Conservation (phyloP, 2,797 vertebrate genomes). For the Taeniopygia guttata region DNA sequence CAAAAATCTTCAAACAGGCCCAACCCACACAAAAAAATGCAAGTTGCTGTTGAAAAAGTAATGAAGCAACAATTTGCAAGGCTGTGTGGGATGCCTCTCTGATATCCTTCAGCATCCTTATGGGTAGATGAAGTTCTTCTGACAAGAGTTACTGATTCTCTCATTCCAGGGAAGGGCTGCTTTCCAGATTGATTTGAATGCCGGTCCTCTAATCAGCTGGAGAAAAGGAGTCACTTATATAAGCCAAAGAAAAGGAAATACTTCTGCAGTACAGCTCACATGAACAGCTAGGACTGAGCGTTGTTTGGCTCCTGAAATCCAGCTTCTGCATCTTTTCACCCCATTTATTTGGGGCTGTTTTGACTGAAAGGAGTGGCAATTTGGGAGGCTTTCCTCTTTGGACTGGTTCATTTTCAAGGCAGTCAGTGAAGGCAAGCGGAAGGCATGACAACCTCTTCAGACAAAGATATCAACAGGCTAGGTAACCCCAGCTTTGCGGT, state of each 20-base stretch:
- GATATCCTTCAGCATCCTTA: background rate
- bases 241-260: conserved; percentile 33
- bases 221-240: conserved; percentile 44
- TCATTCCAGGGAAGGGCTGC: background rate
- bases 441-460: conserved; percentile 71
- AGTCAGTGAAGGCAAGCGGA: background rate
- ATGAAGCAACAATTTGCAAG: background rate
- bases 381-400: background rate
- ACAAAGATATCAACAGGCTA: conserved; percentile 77
- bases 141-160: background rate
- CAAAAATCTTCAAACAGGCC: background rate
- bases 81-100: background rate
- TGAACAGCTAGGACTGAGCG: conserved; percentile 6
- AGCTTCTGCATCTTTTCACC: background rate
- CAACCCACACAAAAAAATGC: background rate
- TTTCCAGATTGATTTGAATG: background rate
- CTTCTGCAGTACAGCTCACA: conserved; percentile 23
- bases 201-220: conserved; percentile 3
- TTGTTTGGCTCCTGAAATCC: background rate
- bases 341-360: background rate
- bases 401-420: conserved; percentile 13
- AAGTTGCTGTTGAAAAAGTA: background rate
- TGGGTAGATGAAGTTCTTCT: background rate
- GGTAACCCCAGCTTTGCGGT: conserved; percentile 82
- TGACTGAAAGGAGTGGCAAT: background rate